Base-by-base conservation (phyloP, 2,797 vertebrate genomes). In the Uromys caudimaculatus region DNA sequence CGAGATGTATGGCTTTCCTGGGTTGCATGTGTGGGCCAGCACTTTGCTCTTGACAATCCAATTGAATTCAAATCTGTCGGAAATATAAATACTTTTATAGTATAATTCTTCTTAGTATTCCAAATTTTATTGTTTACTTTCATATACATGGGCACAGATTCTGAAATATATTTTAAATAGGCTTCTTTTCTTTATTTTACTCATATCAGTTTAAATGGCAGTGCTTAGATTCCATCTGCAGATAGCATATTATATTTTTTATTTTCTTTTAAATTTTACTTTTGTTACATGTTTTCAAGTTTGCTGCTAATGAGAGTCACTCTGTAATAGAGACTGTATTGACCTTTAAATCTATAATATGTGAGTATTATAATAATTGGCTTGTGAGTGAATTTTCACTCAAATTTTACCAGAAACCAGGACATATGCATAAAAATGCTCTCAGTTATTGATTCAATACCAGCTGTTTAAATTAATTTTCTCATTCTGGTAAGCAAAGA, bases 11-110 rank as follows among this genome's bases (percentile, higher is more conserved):
- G 44, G 11, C 17, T n/a, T 4, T 10, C 1, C 21, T 0, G 1
- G 11, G 47, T n/a, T 0, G 6, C 52, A 44, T 0, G 0, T 6
- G 1, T 35, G 12, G 71, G 35, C 32, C 67, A 79, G n/a, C 1
- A 27, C 11, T 85, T 77, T 50, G 13, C 27, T 73, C 1, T 17
- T 3, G 1, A 47, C 10, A 38, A 32, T 24, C 3, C 32, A 24
- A 21, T 41, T 67, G 84, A 75, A 62, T 50, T 73, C 44, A 56
- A 2, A 10, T 7, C 24, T 79, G 14, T 81, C 62, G 38, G 7
- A 90, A 58, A 85, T 41, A 58, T 14, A 56, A 56, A 62, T 41
- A 12, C 1, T 41, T 83, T 62, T 44, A 62, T 19, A 44, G 38
- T 62, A 1, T 62, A 62, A 32, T 24, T 64, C 47, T 60, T 67